Conservation (phyloP, 2,113 vertebrate species). For the Anarhynchus alexandrinus region DNA sequence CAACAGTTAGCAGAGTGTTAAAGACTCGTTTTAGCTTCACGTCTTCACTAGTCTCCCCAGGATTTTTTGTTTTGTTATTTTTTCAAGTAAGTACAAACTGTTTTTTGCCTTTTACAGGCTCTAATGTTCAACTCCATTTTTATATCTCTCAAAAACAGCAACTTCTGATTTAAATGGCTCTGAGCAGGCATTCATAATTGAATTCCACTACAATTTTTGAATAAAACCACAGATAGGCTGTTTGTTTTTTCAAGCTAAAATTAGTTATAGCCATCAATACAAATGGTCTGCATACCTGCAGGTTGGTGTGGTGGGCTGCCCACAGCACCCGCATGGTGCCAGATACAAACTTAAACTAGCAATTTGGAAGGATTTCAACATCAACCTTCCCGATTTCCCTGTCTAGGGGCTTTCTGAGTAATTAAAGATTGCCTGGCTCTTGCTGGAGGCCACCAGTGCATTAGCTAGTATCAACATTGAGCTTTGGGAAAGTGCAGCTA, state of each 20-base stretch:
- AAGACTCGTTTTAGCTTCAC: background rate
- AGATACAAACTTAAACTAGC: conserved; percentile 47
- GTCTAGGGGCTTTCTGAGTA: conserved; percentile 2
- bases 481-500: background rate
- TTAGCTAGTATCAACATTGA: background rate
- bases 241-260: conserved; percentile 70
- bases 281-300: conserved; percentile 25
- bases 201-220: conserved; percentile 64
- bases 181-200: conserved; percentile 44
- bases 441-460: background rate
- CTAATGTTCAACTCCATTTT: conserved; percentile 22
- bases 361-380: conserved; percentile 62
- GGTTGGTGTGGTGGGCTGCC: background rate
- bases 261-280: conserved; percentile 42
- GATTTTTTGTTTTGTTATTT: conserved; percentile 15
- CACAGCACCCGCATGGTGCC: conserved; percentile 31
- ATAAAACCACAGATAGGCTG: conserved; percentile 57
- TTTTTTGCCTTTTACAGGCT: background rate
- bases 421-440: background rate
- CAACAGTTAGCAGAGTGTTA: background rate
- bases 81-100: conserved; percentile 11
- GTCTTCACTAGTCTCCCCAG: background rate
- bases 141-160: conserved; percentile 19
- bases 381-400: background rate
- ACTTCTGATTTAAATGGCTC: conserved; percentile 43